These are phyloP conservation scores for Psilanteris sp. DNA, from an alignment of 1,140 invertebrate species.

Conservation along the genomic window DNA sequence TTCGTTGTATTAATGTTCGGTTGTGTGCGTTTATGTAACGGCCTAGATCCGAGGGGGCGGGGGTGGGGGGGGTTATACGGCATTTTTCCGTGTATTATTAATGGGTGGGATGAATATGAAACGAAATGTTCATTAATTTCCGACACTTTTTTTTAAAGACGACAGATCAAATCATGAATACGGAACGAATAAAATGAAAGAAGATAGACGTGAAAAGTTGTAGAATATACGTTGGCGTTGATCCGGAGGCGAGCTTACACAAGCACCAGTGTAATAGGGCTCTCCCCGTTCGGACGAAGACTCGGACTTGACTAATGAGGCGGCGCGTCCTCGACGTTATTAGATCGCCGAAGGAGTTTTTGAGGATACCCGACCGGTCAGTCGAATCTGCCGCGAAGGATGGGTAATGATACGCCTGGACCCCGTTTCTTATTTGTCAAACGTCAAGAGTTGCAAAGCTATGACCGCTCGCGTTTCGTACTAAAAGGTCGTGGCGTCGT, in stretches of 20 bases:
- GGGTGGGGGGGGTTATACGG: too few species aligned
- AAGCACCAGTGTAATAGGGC: constrained; percentile 58
- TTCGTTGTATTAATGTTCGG: background rate
- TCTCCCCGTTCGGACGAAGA: constrained; percentile 44
- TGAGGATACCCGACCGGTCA: constrained; percentile 72
- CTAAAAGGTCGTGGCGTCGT: constrained; percentile 45
- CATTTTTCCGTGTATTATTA: constrained; percentile 28
- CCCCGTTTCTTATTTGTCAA: constrained; percentile 81
- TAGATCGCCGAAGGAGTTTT: constrained; percentile 80
- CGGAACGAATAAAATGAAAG: constrained; percentile 49
- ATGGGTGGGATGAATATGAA: constrained; percentile 15
- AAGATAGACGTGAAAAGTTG: constrained; percentile 56
- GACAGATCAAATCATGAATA: constrained; percentile 52
- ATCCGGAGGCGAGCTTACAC: constrained; percentile 52
- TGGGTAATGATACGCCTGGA: constrained; percentile 80
- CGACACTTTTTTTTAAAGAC: constrained; percentile 30
- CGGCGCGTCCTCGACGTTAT: constrained; percentile 79
- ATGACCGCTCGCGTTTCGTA: constrained; percentile 55
- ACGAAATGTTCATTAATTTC: constrained; percentile 44
- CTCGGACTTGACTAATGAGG: constrained; percentile 79
- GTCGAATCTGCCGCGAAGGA: constrained; percentile 75
- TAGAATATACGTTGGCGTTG: constrained; percentile 48
- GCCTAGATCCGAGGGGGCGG: too few species aligned
- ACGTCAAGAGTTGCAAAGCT: constrained; percentile 72
- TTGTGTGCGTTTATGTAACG: too few species aligned